Evolutionary conservation across 2,113 vertebrate genomes (phyloP).

Genomic region (Pelusios castaneus): DNA sequence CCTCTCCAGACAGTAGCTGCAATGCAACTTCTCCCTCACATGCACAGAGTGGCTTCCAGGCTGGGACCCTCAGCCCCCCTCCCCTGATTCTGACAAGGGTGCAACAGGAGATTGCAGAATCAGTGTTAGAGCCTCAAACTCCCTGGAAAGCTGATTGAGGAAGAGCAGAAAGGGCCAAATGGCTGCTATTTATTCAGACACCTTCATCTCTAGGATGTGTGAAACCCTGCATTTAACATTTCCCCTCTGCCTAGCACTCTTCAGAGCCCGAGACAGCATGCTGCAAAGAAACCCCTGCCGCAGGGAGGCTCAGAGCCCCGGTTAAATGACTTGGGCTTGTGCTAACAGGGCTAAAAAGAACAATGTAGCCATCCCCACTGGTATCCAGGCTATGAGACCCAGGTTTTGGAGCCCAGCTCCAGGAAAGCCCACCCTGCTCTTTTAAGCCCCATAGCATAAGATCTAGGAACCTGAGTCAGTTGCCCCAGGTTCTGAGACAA

Average conservation of each 20-base stretch:
- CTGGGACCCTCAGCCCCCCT: rapidly evolving
- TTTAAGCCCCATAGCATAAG: neutral
- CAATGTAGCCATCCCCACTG: neutral
- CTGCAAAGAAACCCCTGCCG: neutral
- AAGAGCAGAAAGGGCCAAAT: rapidly evolving
- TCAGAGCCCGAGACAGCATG: neutral
- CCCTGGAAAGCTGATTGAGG: neutral
- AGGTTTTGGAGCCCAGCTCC: neutral
- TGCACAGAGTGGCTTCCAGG: neutral
- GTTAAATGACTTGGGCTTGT: neutral
- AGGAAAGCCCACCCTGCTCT: neutral
- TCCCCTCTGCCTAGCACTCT: neutral
- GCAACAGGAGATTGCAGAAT: neutral
- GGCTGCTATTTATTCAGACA: rapidly evolving
- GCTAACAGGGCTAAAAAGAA: neutral
- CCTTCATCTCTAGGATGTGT: neutral
- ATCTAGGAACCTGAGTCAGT: neutral
- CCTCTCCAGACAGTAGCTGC: neutral
- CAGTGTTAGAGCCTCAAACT: neutral
- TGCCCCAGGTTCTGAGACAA: neutral
- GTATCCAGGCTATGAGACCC: neutral
- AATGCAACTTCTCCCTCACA: neutral
- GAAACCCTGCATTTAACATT: neutral
- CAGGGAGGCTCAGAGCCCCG: no score
- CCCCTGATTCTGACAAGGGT: rapidly evolving